Conservation (phyloP, 2,888 invertebrate genomes). For the Cartodere bifasciata region DNA sequence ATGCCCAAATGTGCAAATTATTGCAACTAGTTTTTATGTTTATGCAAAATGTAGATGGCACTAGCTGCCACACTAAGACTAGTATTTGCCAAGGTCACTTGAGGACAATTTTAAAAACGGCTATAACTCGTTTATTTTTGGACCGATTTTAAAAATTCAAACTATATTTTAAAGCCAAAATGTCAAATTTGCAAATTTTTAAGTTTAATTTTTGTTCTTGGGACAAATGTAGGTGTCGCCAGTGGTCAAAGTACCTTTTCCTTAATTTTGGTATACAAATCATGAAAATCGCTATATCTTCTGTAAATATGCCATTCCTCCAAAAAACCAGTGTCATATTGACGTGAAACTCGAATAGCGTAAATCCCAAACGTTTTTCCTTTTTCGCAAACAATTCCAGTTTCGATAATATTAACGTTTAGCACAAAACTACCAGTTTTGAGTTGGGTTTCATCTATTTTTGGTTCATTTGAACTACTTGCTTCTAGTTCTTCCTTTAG, state of each 20-base stretch:
- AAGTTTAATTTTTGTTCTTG: no score
- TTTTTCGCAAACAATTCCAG: slow-evolving; percentile 68
- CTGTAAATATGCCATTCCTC: slow-evolving; percentile 87
- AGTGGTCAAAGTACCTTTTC: slow-evolving; percentile 54
- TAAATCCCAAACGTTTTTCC: slow-evolving; percentile 83
- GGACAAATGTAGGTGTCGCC: no score
- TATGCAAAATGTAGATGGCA: no score
- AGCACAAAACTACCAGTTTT: slow-evolving; percentile 32
- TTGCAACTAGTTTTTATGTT: no score
- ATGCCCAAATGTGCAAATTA: no score
- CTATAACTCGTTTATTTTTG: no score
- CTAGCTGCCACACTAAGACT: no score
- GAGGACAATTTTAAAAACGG: no score
- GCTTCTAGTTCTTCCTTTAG: slow-evolving; percentile 11
- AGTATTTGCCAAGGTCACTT: no score
- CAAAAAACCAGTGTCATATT: slow-evolving; percentile 50
- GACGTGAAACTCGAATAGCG: slow-evolving; percentile 66
- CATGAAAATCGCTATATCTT: slow-evolving; percentile 88
- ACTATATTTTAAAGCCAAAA: no score
- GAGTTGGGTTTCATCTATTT: slow-evolving; percentile 19
- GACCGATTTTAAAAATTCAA: no score
- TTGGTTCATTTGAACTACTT: slow-evolving; percentile 15
- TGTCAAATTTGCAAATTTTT: no score
- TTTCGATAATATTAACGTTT: slow-evolving; percentile 51
- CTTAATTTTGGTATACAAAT: slow-evolving; percentile 70